phyloP scores from a whole-genome alignment of 2,113 vertebrate species.

The Macquaria australasica region DNA sequence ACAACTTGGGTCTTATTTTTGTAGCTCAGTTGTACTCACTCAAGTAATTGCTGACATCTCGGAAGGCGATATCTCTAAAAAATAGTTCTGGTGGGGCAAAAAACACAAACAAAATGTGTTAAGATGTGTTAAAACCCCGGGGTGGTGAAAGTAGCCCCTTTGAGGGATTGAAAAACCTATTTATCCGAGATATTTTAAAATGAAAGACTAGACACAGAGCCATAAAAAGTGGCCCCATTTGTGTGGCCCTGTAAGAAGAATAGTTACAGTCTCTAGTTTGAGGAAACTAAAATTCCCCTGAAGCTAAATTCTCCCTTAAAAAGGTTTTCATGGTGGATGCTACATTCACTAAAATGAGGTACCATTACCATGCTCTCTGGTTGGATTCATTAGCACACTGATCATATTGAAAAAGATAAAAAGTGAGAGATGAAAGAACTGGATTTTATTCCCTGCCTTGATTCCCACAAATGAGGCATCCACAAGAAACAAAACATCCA shows the following conservation, averaged over 20 bases:
- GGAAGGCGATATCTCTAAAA: too few relatives aligned
- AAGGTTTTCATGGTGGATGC: slow-evolving; percentile 48
- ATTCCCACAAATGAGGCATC: slow-evolving; percentile 59
- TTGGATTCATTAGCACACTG: slow-evolving; percentile 65
- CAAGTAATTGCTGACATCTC: too few relatives aligned
- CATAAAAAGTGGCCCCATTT: slow-evolving; percentile 10
- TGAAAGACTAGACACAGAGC: background rate
- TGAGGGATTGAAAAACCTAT: too few relatives aligned
- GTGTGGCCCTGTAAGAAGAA: background rate
- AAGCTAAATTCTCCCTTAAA: slow-evolving; percentile 40
- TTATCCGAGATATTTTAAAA: background rate
- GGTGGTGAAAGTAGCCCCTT: too few relatives aligned
- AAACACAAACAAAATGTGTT: too few relatives aligned
- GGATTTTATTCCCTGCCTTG: slow-evolving; percentile 50
- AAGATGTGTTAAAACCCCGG: too few relatives aligned
- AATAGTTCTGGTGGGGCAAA: too few relatives aligned
- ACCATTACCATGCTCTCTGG: slow-evolving; percentile 58
- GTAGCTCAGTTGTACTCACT: background rate
- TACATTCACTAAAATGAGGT: slow-evolving; percentile 59
- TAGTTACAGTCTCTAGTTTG: slow-evolving; percentile 12
- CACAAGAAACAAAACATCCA: slow-evolving; percentile 56
- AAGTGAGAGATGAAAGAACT: slow-evolving; percentile 71
- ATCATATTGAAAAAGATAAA: slow-evolving; percentile 71
- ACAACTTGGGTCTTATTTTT: background rate
- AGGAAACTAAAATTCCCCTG: slow-evolving; percentile 28